Base-by-base conservation (phyloP, 2,113 vertebrate species). In the Seriola quinqueradiata region DNA sequence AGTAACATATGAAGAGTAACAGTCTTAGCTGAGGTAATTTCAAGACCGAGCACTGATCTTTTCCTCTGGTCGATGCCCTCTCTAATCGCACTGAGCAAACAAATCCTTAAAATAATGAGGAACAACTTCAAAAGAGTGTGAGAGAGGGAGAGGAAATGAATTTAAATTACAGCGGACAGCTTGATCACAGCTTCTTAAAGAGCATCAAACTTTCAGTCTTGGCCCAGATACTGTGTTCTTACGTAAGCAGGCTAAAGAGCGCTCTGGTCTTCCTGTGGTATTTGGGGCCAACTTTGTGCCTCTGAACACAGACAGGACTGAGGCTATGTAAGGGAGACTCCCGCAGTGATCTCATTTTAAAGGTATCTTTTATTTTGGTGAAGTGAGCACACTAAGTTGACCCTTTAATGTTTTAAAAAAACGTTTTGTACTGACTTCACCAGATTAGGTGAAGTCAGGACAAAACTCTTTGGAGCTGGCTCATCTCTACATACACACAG, bases 261-360 rank as follows among this genome's bases (percentile, higher is more conserved):
- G 3, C 9, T 63, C 44, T 50, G 61, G 61, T 70, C 83, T 76
- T 84, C 65, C 76, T 78, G 82, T 65, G 75, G 55, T 61, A 32
- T 61, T 63, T 48, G 16, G 70, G 57, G 63, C 54, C 40, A 54
- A 13, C 19, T 57, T 46, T 60, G 46, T 68, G 68, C 55, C 50
- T 79, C 46, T 70, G 80, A 59, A 75, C 40, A 82, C 46, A 78
- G 25, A 66, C 32, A 65, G 3, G 23, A 46, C 46, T 68, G 34
- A 71, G 79, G 71, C 66, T 79, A 63, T 80, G 75, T 70, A 79
- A 83, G 86, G 82, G 76, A 83, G 66, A 75, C 46, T 90, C 87
- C 87, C 50, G 58, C 75, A 50, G 77, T 90, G 87, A 87, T 82
- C 68, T 91, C 68, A 88, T 77, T 74, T 55, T 14, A 44, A 75